These are phyloP conservation scores for Drosophila nigritarsus DNA, from an alignment of 2,888 invertebrate species.

Conservation along the genomic window DNA sequence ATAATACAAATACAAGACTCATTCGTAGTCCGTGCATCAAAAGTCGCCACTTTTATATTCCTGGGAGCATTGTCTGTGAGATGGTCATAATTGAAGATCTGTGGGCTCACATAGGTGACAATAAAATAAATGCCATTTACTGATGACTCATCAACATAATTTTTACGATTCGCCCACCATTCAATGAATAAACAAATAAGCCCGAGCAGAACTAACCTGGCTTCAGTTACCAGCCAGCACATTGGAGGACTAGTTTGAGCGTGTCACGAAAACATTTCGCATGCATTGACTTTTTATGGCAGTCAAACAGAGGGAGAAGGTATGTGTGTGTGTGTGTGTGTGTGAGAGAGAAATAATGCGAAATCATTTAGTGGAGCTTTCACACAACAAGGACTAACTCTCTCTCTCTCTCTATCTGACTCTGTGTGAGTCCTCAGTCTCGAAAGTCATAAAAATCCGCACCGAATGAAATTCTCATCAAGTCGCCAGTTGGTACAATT, in stretches of 20 bases:
- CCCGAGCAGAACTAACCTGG: constrained; percentile 48
- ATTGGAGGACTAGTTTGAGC: constrained; percentile 56
- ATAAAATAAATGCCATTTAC: constrained; percentile 80
- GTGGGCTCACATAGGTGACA: constrained; percentile 54
- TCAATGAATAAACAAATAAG: constrained; percentile 82
- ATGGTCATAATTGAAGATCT: constrained; percentile 62
- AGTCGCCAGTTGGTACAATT: constrained; percentile 75
- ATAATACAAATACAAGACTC: constrained; percentile 76
- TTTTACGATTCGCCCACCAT: constrained; percentile 76
- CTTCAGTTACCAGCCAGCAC: constrained; percentile 12
- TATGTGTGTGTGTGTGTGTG: not conserved
- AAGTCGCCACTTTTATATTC: constrained; percentile 51
- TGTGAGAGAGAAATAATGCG: constrained; percentile 67
- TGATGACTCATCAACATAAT: constrained; percentile 83
- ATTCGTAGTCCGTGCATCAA: constrained; percentile 71
- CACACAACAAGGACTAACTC: constrained; percentile 9
- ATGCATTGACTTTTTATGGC: constrained; percentile 81
- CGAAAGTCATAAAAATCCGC: constrained; percentile 77
- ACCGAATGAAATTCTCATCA: constrained; percentile 78
- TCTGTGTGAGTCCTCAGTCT: constrained; percentile 24
- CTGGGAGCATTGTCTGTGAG: constrained; percentile 45
- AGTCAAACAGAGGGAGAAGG: constrained; percentile 24
- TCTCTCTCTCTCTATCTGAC: not conserved
- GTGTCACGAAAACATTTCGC: constrained; percentile 77
- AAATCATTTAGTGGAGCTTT: constrained; percentile 76